Evolutionary conservation across 1,140 invertebrate genomes (phyloP), one percentile per base, ranked within the genome.

Genomic region (Saxidomus purpurata): DNA sequence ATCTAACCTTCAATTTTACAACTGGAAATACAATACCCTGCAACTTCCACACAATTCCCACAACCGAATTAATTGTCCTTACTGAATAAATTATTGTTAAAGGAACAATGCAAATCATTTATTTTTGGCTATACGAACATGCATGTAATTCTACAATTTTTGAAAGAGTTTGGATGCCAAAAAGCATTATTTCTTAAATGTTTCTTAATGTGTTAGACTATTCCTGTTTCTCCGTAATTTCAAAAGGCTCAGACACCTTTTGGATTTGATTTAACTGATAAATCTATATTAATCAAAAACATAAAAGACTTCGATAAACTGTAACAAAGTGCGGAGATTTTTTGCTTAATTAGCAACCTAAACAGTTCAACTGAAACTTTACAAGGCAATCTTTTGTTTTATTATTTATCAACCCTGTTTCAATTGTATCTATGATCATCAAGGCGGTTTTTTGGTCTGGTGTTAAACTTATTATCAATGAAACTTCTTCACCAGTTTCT

Each of bases 11-110:
- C 43, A 4, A 43, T 43, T 43, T 43, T 43, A 43, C 43, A 43
- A 43, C 4, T 43, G 43, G 43, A 8, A n/a, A n/a, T 43, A 43
- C 43, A 43, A 40, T 40, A 9, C 38, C 22, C 69, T 38, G 22
- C 69, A 74, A 38, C 1, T 17, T 47, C 38, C 11, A 40, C 40
- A 74, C 28, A 49, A 80, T 80, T 80, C 77, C 77, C 77, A 80
- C 55, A 82, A 52, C 25, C 80, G 38, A 82, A 55, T 82, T 82
- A 31, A 82, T 67, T 82, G 80, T 82, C 38, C 38, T n/a, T 22
- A 47, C 31, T 47, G 6, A 47, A 49, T 43, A n/a, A 77, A 11
- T 43, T 9, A 77, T 49, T 38, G 36, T 77, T 63, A 47, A 77
- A 47, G 0, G 15, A 3, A 36, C 31, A 49, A 80, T 80, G 31